Evolutionary conservation across 1,140 invertebrate species (phyloP).

Genomic region (Chrysomallon squamiferum): DNA sequence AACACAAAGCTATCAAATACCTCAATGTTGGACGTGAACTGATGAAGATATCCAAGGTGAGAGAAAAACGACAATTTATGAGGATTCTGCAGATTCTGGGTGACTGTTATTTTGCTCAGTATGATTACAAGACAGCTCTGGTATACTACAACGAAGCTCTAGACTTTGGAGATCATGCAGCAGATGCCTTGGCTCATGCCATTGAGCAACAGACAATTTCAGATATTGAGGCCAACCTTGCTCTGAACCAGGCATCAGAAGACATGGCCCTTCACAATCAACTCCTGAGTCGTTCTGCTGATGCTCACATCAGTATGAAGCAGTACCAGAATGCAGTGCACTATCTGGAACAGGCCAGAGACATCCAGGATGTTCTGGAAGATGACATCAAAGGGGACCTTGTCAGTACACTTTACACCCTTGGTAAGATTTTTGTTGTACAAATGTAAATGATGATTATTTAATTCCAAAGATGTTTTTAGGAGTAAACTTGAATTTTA

Average conservation of each 20-base stretch:
- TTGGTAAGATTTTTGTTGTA: conserved; percentile 29
- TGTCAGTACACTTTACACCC: conserved; percentile 50
- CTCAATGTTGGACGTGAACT: conserved; percentile 48
- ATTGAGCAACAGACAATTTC: conserved; percentile 17
- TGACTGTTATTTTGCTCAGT: conserved; percentile 58
- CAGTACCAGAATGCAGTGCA: conserved; percentile 58
- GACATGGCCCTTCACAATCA: conserved; percentile 59
- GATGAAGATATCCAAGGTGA: conserved; percentile 44
- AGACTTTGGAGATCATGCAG: conserved; percentile 43
- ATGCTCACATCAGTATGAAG: conserved; percentile 58
- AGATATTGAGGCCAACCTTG: conserved; percentile 30
- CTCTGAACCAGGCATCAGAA: conserved; percentile 49
- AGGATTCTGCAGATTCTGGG: conserved; percentile 55
- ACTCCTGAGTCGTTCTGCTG: conserved; percentile 54
- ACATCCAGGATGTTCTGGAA: conserved; percentile 56
- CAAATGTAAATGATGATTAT: no score
- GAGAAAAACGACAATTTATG: conserved; percentile 54
- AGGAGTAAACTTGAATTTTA: no score
- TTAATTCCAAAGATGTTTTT: no score
- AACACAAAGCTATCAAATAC: conserved; percentile 56
- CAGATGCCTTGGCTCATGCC: not conserved
- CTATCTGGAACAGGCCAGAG: conserved; percentile 54
- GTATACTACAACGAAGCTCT: conserved; percentile 56
- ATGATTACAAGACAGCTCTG: conserved; percentile 57
- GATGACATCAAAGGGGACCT: conserved; percentile 59